Evolutionary conservation across 35 echinoderm and acorn worm species (phyloP).

Genomic region (Heliocidaris tuberculata): DNA sequence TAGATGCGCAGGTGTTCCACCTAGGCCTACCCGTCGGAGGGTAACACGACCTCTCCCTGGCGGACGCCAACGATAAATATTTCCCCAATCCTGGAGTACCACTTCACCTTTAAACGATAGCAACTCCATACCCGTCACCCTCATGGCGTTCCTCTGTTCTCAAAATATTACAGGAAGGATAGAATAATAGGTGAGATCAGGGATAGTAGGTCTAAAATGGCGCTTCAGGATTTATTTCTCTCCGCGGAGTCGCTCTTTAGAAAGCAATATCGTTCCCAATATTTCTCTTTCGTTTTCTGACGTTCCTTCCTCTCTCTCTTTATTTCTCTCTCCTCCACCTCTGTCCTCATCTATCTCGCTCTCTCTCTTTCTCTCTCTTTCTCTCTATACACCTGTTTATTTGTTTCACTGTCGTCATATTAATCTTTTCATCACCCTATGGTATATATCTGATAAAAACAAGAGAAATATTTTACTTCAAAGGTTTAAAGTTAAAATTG

Average conservation of each 20-base stretch:
- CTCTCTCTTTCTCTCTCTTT: background rate
- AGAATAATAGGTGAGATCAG: background rate
- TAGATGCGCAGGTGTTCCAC: background rate
- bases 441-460: background rate
- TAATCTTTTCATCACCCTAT: background rate
- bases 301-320: background rate
- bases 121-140: background rate
- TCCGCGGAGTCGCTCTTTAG: background rate
- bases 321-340: background rate
- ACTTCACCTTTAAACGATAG: background rate
- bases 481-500: background rate
- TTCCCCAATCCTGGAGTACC: background rate
- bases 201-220: background rate
- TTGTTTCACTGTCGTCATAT: background rate
- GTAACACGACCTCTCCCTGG: background rate
- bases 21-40: background rate
- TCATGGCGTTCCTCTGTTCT: background rate
- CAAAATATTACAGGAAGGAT: background rate
- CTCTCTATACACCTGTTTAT: background rate
- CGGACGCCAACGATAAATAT: conserved; percentile 12
- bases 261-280: no score
- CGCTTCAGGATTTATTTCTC: background rate
- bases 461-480: background rate
- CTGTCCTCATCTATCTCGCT: no score
- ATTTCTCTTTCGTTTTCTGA: background rate